Conservation (phyloP, 2,888 invertebrate species). For the Capitulum mitella region DNA sequence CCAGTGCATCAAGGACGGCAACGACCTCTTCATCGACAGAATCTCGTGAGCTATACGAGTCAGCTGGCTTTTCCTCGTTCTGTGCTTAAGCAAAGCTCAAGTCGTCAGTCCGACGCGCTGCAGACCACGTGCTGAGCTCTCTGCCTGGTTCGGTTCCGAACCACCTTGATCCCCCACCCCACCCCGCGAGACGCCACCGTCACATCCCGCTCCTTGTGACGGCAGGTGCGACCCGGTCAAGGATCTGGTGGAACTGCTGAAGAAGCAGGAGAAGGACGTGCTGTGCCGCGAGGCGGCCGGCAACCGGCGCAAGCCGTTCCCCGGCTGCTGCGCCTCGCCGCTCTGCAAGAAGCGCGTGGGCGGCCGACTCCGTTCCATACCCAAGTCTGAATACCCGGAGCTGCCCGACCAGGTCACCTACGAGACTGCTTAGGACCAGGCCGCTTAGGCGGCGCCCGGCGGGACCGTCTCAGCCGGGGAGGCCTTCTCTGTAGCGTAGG, state of each 20-base stretch:
- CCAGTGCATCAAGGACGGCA: background rate
- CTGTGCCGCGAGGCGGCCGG: background rate
- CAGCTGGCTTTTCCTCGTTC: too few relatives aligned
- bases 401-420: conserved; percentile 1
- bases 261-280: background rate
- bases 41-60: background rate
- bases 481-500: too few relatives aligned
- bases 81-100: too few relatives aligned
- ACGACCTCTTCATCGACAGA: background rate
- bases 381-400: background rate
- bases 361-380: background rate
- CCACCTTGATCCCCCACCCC: too few relatives aligned
- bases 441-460: too few relatives aligned
- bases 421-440: too few relatives aligned
- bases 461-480: too few relatives aligned
- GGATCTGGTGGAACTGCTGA: background rate
- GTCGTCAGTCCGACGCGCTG: too few relatives aligned
- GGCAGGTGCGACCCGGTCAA: background rate
- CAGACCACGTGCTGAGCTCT: too few relatives aligned
- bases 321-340: background rate
- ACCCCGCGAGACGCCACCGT: too few relatives aligned
- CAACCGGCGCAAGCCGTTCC: background rate
- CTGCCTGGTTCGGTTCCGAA: too few relatives aligned
- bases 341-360: background rate
- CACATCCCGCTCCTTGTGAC: too few relatives aligned